Evolutionary conservation across 2,797 vertebrate species (phyloP).

Genomic region (Crenuchus spilurus): DNA sequence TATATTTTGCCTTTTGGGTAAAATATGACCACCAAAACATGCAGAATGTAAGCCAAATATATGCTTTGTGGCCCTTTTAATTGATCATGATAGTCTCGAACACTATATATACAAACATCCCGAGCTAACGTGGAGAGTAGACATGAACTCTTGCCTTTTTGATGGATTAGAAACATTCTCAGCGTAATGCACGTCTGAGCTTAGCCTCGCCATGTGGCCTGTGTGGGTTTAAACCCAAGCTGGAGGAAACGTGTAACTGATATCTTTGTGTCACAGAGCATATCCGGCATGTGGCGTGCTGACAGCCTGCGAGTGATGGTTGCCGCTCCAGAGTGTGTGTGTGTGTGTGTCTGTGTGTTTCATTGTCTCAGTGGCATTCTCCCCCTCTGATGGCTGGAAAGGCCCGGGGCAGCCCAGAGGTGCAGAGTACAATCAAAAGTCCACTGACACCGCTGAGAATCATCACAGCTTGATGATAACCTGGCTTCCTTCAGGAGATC

Average conservation of each 20-base stretch:
- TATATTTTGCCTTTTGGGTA: too few species aligned
- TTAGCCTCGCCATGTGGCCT: slow-evolving; percentile 53
- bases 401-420: slow-evolving; percentile 68
- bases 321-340: slow-evolving; percentile 48
- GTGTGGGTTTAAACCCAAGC: slow-evolving; percentile 68
- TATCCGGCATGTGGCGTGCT: slow-evolving; percentile 68
- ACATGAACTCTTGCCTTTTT: slow-evolving; percentile 59
- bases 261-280: slow-evolving; percentile 69
- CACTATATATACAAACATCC: slow-evolving; percentile 50
- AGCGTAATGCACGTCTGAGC: slow-evolving; percentile 70
- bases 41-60: too few species aligned
- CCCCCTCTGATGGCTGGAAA: slow-evolving; percentile 56
- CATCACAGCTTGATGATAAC: slow-evolving; percentile 67
- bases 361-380: slow-evolving; percentile 69
- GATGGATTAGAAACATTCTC: slow-evolving; percentile 82
- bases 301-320: slow-evolving; percentile 68
- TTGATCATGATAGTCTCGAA: slow-evolving; percentile 42
- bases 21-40: too few species aligned
- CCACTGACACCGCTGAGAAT: slow-evolving; percentile 60
- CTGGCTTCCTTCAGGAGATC: slow-evolving; percentile 62
- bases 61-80: background rate
- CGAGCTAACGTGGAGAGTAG: slow-evolving; percentile 47
- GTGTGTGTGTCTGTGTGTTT: slow-evolving; percentile 42
- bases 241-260: slow-evolving; percentile 64
- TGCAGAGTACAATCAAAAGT: slow-evolving; percentile 80